phyloP scores from a whole-genome alignment of 2,113 vertebrate species.

The Grus americana region DNA sequence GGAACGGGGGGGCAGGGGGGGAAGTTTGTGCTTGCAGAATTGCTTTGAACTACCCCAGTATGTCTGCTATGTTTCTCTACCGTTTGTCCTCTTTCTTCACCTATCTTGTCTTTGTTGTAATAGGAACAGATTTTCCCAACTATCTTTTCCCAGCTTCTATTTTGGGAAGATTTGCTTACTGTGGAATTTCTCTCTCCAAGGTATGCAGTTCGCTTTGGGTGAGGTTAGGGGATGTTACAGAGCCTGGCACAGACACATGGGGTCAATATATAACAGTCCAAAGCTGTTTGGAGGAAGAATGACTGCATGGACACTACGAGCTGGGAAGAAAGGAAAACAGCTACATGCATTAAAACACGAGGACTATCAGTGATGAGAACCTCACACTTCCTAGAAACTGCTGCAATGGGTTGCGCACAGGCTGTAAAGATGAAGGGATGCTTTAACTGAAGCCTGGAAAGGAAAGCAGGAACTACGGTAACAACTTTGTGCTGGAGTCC shows the following conservation, averaged over 20 bases:
- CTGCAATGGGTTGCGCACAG: not conserved
- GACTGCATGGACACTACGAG: not conserved
- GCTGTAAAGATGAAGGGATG: not conserved
- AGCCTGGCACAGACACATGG: not conserved
- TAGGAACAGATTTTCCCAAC: not conserved
- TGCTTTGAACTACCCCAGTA: not conserved
- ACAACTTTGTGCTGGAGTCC: not conserved
- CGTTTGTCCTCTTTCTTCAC: not conserved
- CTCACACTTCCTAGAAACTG: not conserved
- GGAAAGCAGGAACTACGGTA: not conserved
- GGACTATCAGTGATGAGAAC: not conserved
- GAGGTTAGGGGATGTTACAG: not conserved
- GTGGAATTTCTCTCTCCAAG: not conserved
- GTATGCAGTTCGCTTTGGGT: not conserved
- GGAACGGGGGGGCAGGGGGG: rapidly evolving
- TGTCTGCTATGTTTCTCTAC: not conserved
- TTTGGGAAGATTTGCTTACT: not conserved
- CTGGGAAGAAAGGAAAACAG: not conserved
- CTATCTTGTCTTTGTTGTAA: not conserved
- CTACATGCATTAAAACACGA: not conserved
- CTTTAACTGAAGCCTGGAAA: not conserved
- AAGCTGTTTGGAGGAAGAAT: not conserved
- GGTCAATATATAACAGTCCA: not conserved
- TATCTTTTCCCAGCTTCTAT: not conserved
- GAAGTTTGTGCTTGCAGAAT: not conserved